Percentiles rank a stretch among this genome's conserved stretches.
Evolutionary conservation across 2,888 invertebrate species (phyloP).

Genomic region (Rhamnusium bicolor): DNA sequence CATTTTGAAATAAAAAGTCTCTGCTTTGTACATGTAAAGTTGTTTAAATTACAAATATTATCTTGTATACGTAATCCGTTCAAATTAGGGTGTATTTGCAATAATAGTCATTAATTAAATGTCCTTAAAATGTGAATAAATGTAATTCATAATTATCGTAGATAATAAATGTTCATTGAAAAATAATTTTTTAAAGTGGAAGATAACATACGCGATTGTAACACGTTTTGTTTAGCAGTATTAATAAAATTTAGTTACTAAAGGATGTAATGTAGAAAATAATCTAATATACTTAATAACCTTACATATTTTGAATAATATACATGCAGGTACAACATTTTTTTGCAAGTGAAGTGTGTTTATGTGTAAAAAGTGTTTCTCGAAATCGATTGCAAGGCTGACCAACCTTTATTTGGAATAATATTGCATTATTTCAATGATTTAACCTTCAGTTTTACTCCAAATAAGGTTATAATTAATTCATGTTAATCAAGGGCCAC

Average conservation of each 20-base stretch:
- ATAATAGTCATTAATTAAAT: not conserved
- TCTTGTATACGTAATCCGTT: not conserved
- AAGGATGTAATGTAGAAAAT: no score
- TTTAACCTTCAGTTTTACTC: constrained; percentile 27
- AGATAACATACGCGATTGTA: no score
- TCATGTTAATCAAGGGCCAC: constrained; percentile 16
- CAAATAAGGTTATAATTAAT: constrained; percentile 33
- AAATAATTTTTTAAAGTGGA: not conserved
- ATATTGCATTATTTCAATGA: not conserved
- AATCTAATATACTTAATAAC: no score
- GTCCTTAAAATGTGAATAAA: not conserved
- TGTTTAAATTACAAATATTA: not conserved
- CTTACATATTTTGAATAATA: no score
- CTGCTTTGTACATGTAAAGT: not conserved
- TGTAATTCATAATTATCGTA: no score
- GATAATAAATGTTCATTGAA: no score
- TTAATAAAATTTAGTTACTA: no score
- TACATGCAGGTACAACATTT: no score
- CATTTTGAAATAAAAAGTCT: no score
- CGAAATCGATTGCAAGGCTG: constrained; percentile 17
- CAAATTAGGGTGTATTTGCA: not conserved
- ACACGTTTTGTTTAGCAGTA: no score
- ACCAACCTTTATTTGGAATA: constrained; percentile 23
- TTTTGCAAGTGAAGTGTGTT: not conserved
- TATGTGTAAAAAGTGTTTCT: not conserved